These are phyloP conservation scores for Gymnocephalus cernua DNA, from an alignment of 2,113 vertebrate species.

Conservation along the genomic window DNA sequence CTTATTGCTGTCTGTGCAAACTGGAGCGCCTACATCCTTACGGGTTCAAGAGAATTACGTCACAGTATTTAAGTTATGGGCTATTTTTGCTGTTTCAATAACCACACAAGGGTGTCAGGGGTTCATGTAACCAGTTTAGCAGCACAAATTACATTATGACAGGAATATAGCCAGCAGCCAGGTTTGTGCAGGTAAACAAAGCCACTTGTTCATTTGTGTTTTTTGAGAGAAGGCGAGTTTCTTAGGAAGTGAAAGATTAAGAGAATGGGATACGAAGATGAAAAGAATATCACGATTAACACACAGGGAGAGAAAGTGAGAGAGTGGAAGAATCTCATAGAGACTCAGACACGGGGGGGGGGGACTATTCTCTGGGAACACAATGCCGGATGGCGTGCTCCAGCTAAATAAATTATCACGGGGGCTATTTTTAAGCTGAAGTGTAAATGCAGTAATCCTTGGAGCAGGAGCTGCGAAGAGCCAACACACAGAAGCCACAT, in stretches of 20 bases:
- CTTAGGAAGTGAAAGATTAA: constrained; percentile 45
- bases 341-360: constrained; percentile 16
- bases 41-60: neutral
- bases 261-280: constrained; percentile 14
- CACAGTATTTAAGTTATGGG: neutral
- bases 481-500: constrained; percentile 72
- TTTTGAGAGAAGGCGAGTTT: constrained; percentile 12
- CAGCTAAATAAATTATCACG: constrained; percentile 85
- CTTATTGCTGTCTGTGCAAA: neutral
- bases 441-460: constrained; percentile 86
- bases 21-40: neutral
- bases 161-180: constrained; percentile 5
- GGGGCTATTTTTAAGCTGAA: constrained; percentile 85
- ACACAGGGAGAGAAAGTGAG: neutral
- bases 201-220: constrained; percentile 13
- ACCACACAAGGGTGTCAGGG: neutral
- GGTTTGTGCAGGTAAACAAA: constrained; percentile 23
- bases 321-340: constrained; percentile 33
- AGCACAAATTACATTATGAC: neutral
- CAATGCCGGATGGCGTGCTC: constrained; percentile 74
- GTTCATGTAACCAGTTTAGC: constrained; percentile 3
- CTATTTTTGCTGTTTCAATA: neutral
- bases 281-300: constrained; percentile 30
- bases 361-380: constrained; percentile 70
- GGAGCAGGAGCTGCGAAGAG: constrained; percentile 76